Evolutionary conservation across 2,797 vertebrate genomes (phyloP).

Genomic region (Anguilla marmorata): DNA sequence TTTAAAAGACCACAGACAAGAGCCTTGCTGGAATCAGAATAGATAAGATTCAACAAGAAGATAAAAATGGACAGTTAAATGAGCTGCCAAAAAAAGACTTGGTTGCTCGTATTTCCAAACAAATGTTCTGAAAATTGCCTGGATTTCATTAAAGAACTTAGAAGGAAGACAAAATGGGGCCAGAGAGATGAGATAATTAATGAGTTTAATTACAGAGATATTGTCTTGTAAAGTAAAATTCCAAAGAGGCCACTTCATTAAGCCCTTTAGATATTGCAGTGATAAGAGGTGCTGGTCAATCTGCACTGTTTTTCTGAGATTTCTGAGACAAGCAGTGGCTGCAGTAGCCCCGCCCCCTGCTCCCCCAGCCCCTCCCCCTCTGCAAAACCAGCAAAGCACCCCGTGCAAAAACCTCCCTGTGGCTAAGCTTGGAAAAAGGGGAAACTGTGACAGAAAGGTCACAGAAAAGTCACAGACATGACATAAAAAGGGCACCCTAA

Average conservation of each 20-base stretch:
- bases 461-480: too few relatives aligned
- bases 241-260: neutral
- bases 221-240: neutral
- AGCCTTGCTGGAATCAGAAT: neutral
- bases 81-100: neutral
- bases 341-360: too few relatives aligned
- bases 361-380: too few relatives aligned
- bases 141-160: neutral
- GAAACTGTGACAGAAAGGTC: too few relatives aligned
- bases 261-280: neutral
- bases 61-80: neutral
- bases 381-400: too few relatives aligned
- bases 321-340: too few relatives aligned
- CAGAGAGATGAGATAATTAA: neutral
- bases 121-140: neutral
- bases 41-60: neutral
- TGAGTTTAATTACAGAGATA: neutral
- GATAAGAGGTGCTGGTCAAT: neutral
- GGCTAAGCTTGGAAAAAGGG: too few relatives aligned
- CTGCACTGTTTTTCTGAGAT: neutral
- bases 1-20: neutral
- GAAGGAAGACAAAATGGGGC: neutral
- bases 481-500: too few relatives aligned
- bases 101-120: neutral
- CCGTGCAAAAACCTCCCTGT: too few relatives aligned